phyloP scores from a whole-genome alignment of 92 coral and sea anemone species.

The Epizoanthus illoricatus region DNA sequence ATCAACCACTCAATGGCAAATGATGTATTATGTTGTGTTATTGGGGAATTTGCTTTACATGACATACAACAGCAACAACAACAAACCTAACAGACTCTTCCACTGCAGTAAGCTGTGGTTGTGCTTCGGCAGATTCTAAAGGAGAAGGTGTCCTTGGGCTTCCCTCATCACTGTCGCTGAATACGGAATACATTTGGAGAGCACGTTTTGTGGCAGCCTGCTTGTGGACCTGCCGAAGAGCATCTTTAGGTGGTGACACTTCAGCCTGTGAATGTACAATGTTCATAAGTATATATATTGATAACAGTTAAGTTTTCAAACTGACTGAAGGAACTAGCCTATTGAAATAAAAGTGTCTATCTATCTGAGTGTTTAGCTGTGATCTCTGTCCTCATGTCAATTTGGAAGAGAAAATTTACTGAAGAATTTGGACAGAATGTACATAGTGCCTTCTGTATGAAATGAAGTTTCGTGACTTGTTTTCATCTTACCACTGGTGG shows the following conservation, averaged over 20 bases:
- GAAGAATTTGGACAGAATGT: too few relatives aligned
- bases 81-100: constrained; percentile 58
- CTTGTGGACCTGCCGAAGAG: constrained; percentile 76
- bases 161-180: constrained; percentile 75
- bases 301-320: too few relatives aligned
- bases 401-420: too few relatives aligned
- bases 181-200: constrained; percentile 70
- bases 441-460: too few relatives aligned
- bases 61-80: too few relatives aligned
- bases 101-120: constrained; percentile 7
- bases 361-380: too few relatives aligned
- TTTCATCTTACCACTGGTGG: constrained; percentile 11
- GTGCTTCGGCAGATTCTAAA: constrained; percentile 40
- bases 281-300: neutral
- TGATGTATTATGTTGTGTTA: neutral
- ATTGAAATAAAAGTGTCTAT: too few relatives aligned
- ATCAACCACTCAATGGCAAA: too few relatives aligned
- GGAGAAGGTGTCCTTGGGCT: constrained; percentile 66
- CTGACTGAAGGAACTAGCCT: too few relatives aligned
- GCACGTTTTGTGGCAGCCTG: constrained; percentile 75
- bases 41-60: neutral
- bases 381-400: too few relatives aligned
- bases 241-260: constrained; percentile 61
- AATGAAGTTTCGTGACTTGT: too few relatives aligned
- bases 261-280: constrained; percentile 38